Percentiles rank a stretch among this genome's conserved stretches.
Evolutionary conservation across 2,797 vertebrate genomes (phyloP).

Genomic region (Typhlichthys subterraneus): DNA sequence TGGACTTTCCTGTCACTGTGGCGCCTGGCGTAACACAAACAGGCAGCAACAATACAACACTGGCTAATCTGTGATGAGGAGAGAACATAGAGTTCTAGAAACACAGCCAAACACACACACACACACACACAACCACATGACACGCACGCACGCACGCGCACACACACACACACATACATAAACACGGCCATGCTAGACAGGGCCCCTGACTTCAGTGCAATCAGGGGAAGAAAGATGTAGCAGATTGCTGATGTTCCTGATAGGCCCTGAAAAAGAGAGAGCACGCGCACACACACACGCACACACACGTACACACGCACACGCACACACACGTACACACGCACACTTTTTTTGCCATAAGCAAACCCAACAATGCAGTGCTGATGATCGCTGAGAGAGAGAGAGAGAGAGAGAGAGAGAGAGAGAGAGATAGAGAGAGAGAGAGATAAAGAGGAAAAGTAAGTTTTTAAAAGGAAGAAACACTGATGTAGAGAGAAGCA

Average conservation of each 20-base stretch:
- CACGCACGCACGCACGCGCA: constrained; percentile 40
- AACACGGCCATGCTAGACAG: constrained; percentile 62
- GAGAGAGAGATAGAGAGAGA: constrained; percentile 32
- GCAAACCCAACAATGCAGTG: constrained; percentile 42
- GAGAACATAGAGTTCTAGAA: constrained; percentile 78
- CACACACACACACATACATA: constrained; percentile 47
- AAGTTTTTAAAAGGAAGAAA: too few species aligned
- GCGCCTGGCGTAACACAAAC: constrained; percentile 76
- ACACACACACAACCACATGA: constrained; percentile 20
- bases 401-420: constrained; percentile 25
- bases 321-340: too few species aligned
- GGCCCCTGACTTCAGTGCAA: constrained; percentile 62
- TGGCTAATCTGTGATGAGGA: constrained; percentile 77
- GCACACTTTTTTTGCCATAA: too few species aligned
- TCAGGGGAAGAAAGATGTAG: constrained; percentile 68
- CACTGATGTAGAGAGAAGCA: too few species aligned
- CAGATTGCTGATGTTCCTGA: constrained; percentile 70
- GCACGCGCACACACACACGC: constrained; percentile 11
- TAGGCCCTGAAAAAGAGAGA: constrained; percentile 54
- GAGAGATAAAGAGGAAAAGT: too few species aligned
- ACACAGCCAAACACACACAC: constrained; percentile 45
- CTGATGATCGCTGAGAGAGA: constrained; percentile 60
- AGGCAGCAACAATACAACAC: constrained; percentile 75
- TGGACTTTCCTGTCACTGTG: constrained; percentile 73
- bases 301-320: too few species aligned